Evolutionary conservation across 2,113 vertebrate genomes (phyloP), one percentile per base, ranked within the genome.

Genomic region (Oncorhynchus tshawytscha): DNA sequence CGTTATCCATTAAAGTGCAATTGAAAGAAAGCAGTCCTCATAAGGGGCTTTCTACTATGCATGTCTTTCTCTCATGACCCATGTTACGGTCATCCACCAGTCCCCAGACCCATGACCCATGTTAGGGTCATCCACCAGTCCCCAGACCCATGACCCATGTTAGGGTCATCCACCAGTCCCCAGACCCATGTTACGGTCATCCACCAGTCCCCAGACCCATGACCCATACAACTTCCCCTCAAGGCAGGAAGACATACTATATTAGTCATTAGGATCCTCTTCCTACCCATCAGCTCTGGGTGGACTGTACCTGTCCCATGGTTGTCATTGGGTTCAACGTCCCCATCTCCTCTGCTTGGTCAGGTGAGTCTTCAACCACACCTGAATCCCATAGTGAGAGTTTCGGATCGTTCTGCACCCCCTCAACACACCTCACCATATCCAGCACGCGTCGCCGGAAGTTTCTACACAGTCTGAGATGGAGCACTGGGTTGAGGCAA

Each of bases 401-500:
- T 0, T 74, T 0, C 0, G 31, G 16, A 57, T 84, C 67, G 59
- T 31, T 7, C 74, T 49, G 16, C 16, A 18, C 15, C 12, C 4
- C 15, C 59, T 8, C n/a, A 62, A 16, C 59, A 22, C 51, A 70
- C 67, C 3, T 78, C 11, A 94, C 25, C 65, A 93, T 15, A 0
- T 64, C 80, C 78, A 94, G 70, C 9, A 89, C 57, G 0, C 67
- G 88, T n/a, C 69, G 84, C 25, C 92, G 88, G 80, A 97, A 95
- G 81, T 94, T 94, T 93, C 93, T 39, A 68, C 67, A 18, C 29
- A 95, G 79, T 1, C 89, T 78, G 1, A 95, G 79, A 2, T 95
- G 96, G 67, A 97, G 90, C 39, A 95, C 59, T 0, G 96, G 96
- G 77, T 95, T 94, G 66, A 95, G 88, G 88, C 93, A 94, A 74